Base-by-base conservation (phyloP, 2,888 invertebrate species). In the Pachliopta kotzebuea region DNA sequence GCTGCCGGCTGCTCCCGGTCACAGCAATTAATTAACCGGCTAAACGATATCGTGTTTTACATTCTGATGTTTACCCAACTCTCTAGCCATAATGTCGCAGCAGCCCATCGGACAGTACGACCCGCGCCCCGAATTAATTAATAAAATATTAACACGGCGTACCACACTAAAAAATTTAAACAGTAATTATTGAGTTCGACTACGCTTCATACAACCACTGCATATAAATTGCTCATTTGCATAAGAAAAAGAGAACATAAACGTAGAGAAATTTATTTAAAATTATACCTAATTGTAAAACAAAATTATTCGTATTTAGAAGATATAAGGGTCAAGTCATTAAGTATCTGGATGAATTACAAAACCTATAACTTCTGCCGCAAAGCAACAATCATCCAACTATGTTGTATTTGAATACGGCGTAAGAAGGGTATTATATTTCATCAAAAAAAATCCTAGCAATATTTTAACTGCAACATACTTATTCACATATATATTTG, bases 31-130 rank as follows among this genome's bases (percentile, higher is more conserved):
- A 90, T 90, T 90, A 90, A 86, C 87, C 80, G 81, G 84, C 89
- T 90, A 90, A 90, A 90, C 88, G 87, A 79, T 87, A 88, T 86
- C 86, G 83, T 87, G 90, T 89, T 90, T 85, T 86, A 90, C 87
- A 89, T 86, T 86, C 76, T 88, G 83, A 86, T 90, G 88, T 90
- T 90, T 88, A 86, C 90, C 81, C 80, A 84, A 81, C 90, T 85
- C 90, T 91, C 87, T 81, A 84, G 76, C 82, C 83, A 86, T 86
- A 86, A 88, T 90, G 89, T 90, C 85, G 78, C 60, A 60, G 76
- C 79, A 4, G 50, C 50, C 80, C 79, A 79, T 80, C 83, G 84
- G 86, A 85, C 86, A 85, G 76, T 74, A 77, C 80, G 76, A 76
- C 76, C 78, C 60, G 56, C 82, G 72, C 68, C 68, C 79, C 85